Conservation (phyloP, 2,888 invertebrate species). For the Ormyrus thymus region DNA sequence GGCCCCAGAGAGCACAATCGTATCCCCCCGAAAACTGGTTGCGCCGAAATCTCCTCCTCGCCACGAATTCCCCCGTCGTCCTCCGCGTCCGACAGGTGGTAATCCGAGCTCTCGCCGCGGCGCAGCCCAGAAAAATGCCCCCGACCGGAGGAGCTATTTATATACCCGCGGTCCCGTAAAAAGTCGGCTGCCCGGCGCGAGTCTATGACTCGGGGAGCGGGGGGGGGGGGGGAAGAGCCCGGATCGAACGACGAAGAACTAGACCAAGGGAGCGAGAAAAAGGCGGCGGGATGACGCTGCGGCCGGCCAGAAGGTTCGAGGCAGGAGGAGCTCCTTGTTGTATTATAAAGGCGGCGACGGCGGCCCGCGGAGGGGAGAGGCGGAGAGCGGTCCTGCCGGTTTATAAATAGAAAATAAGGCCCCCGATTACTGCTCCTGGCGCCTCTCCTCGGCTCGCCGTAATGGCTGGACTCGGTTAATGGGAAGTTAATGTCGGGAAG, state of each 20-base stretch:
- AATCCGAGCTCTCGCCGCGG: too few relatives aligned
- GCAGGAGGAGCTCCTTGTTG: not conserved
- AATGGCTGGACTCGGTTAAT: conserved; percentile 66
- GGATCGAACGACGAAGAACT: conserved; percentile 14
- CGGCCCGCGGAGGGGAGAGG: not conserved
- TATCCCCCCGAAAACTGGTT: too few relatives aligned
- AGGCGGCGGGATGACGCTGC: not conserved
- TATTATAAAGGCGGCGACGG: conserved; percentile 26
- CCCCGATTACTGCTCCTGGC: conserved; percentile 57
- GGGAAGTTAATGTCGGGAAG: conserved; percentile 66
- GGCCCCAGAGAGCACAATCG: too few relatives aligned
- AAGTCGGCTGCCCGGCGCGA: too few relatives aligned
- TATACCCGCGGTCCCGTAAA: too few relatives aligned
- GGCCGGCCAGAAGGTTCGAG: not conserved
- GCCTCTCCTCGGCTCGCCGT: conserved; percentile 51
- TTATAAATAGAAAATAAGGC: conserved; percentile 62
- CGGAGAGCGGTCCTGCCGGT: conserved; percentile 52
- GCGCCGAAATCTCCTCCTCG: too few relatives aligned
- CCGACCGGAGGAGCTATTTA: too few relatives aligned
- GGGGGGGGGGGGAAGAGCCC: not conserved
- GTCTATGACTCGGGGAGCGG: not conserved
- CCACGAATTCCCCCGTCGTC: too few relatives aligned
- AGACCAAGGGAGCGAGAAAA: conserved; percentile 14
- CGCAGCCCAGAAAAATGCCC: too few relatives aligned
- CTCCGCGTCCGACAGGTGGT: too few relatives aligned